Evolutionary conservation across 2,888 invertebrate genomes (phyloP).

Genomic region (Drosophila ochracea): DNA sequence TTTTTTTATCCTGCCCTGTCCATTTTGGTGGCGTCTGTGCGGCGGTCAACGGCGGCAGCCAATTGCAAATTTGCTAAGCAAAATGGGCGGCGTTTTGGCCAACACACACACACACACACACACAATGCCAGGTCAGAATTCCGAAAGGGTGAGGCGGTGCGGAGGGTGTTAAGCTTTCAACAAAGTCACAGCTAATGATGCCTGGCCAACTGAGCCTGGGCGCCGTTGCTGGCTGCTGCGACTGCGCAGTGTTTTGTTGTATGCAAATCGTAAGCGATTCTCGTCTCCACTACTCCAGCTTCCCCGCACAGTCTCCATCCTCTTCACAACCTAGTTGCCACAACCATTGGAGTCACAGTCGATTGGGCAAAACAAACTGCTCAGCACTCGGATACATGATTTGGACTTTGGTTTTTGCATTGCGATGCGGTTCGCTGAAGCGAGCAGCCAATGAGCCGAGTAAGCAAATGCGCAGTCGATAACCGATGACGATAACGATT

Average conservation of each 20-base stretch:
- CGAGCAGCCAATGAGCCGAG: slow-evolving; percentile 61
- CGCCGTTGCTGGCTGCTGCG: slow-evolving; percentile 31
- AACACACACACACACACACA: slow-evolving; percentile 14
- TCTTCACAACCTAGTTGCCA: not conserved
- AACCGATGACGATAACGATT: slow-evolving; percentile 38
- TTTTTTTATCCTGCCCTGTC: slow-evolving; percentile 8
- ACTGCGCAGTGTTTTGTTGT: slow-evolving; percentile 45
- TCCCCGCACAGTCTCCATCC: not conserved
- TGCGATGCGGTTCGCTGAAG: slow-evolving; percentile 60
- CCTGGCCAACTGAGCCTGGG: slow-evolving; percentile 28
- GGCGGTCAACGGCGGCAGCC: slow-evolving; percentile 63
- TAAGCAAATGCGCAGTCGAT: slow-evolving; percentile 59
- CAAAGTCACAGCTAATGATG: slow-evolving; percentile 66
- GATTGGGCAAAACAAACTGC: slow-evolving; percentile 73
- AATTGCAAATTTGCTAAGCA: slow-evolving; percentile 80
- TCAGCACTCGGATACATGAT: slow-evolving; percentile 53
- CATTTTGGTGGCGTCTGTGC: slow-evolving; percentile 45
- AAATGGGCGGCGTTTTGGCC: slow-evolving; percentile 76
- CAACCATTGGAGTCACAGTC: slow-evolving; percentile 62
- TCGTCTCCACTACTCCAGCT: not conserved
- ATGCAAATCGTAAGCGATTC: slow-evolving; percentile 60
- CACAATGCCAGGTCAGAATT: slow-evolving; percentile 1
- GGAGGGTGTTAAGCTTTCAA: slow-evolving; percentile 22
- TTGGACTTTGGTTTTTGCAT: slow-evolving; percentile 40
- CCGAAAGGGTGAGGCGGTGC: not conserved